Conservation (phyloP, 2,113 vertebrate species). For the Tringa solitaria region DNA sequence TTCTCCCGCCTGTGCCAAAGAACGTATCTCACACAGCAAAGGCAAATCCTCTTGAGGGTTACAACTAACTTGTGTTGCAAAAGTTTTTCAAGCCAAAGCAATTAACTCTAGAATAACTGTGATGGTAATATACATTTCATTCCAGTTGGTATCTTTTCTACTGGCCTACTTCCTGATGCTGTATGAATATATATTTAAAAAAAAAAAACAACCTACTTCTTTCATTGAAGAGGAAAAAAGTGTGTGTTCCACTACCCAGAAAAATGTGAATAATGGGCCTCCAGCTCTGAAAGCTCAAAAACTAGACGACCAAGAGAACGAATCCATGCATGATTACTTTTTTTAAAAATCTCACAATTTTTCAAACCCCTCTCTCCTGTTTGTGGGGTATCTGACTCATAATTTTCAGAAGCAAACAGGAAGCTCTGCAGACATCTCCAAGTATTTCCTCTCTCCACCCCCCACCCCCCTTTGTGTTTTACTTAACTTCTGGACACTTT, state of each 20-base stretch:
- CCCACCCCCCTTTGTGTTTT: neutral
- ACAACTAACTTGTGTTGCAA: neutral
- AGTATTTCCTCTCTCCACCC: constrained; percentile 40
- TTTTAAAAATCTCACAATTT: neutral
- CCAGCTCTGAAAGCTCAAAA: neutral
- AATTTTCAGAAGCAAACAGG: constrained; percentile 59
- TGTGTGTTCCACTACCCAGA: neutral
- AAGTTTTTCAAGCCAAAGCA: neutral
- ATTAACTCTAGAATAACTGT: neutral
- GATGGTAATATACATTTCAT: neutral
- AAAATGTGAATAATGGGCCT: neutral
- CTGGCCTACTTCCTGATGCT: neutral
- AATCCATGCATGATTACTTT: neutral
- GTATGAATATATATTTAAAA: neutral
- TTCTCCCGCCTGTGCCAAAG: neutral
- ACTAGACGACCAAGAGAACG: neutral
- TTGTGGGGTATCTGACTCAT: constrained; percentile 53
- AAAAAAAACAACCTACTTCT: neutral
- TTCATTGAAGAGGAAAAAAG: neutral
- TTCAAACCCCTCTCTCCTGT: constrained; percentile 28
- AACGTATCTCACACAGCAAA: neutral
- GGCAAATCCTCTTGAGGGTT: neutral
- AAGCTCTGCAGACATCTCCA: constrained; percentile 43
- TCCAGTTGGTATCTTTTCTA: neutral
- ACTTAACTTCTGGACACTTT: neutral